Percentiles rank a stretch among this genome's conserved stretches.
Evolutionary conservation across 2,113 vertebrate genomes (phyloP).

Genomic region (Uria aalge): DNA sequence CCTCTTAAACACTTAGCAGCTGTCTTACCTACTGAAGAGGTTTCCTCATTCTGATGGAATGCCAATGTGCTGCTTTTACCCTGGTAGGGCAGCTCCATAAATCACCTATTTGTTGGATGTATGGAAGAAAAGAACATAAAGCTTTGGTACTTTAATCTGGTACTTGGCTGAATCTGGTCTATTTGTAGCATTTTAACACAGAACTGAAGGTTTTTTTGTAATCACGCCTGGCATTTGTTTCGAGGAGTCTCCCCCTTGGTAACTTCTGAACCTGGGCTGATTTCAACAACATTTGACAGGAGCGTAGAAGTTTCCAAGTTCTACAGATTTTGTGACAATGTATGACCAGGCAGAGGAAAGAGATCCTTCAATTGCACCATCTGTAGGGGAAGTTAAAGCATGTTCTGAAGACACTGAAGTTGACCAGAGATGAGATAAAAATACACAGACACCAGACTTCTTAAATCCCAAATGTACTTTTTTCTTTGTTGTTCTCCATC

Average conservation of each 20-base stretch:
- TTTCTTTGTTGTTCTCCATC: background rate
- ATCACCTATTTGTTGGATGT: background rate
- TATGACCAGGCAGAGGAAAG: background rate
- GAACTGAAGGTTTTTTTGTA: background rate
- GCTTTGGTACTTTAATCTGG: background rate
- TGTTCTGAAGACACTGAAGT: background rate
- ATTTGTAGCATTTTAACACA: background rate
- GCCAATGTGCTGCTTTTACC: background rate
- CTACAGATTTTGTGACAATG: background rate
- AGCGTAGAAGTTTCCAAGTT: background rate
- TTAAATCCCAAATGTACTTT: background rate
- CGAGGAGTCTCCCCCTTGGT: background rate
- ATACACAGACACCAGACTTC: background rate
- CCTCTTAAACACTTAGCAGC: background rate
- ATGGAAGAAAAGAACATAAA: background rate
- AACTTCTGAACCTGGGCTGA: background rate
- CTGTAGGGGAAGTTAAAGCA: background rate
- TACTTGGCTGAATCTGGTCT: background rate
- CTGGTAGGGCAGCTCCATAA: background rate
- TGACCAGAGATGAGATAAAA: background rate
- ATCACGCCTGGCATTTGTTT: background rate
- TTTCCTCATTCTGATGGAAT: background rate
- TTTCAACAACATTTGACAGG: background rate
- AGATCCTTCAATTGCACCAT: background rate
- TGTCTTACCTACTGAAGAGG: background rate